Conservation (phyloP, 2,113 vertebrate species). For the Phyllopteryx taeniolatus region DNA sequence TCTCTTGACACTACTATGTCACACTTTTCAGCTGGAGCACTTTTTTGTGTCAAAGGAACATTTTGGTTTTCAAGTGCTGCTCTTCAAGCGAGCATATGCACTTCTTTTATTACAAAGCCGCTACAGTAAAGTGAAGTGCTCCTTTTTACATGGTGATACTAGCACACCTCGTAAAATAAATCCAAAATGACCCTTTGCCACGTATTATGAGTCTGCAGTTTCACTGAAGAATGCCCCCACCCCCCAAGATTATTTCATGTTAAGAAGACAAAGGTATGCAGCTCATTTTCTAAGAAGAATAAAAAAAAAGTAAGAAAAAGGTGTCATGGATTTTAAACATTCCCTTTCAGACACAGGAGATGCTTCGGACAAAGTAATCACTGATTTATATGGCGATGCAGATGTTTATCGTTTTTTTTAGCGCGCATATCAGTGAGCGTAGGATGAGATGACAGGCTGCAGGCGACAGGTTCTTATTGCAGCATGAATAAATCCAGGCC, state of each 20-base stretch:
- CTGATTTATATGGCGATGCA: conserved; percentile 8
- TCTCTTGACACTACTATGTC: background rate
- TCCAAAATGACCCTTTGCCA: conserved; percentile 2
- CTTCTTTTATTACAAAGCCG: background rate
- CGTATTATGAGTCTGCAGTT: conserved; percentile 1
- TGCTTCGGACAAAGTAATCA: background rate
- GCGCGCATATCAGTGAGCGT: conserved; percentile 3
- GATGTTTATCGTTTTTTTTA: conserved; percentile 8
- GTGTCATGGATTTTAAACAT: background rate
- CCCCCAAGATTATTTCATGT: background rate
- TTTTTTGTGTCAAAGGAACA: background rate
- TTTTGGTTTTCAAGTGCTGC: background rate
- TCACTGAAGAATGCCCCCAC: background rate
- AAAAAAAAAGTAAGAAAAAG: background rate
- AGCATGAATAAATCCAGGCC: conserved; percentile 4
- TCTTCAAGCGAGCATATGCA: background rate
- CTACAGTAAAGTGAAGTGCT: conserved; percentile 6
- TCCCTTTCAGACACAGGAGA: background rate
- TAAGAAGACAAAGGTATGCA: background rate
- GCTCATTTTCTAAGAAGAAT: background rate
- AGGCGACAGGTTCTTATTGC: conserved; percentile 9
- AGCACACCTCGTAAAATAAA: background rate
- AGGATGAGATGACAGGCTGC: conserved; percentile 10
- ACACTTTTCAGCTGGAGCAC: background rate
- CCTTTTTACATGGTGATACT: conserved; percentile 7